Evolutionary conservation across 2,113 vertebrate genomes (phyloP).

Genomic region (Tinamus guttatus): DNA sequence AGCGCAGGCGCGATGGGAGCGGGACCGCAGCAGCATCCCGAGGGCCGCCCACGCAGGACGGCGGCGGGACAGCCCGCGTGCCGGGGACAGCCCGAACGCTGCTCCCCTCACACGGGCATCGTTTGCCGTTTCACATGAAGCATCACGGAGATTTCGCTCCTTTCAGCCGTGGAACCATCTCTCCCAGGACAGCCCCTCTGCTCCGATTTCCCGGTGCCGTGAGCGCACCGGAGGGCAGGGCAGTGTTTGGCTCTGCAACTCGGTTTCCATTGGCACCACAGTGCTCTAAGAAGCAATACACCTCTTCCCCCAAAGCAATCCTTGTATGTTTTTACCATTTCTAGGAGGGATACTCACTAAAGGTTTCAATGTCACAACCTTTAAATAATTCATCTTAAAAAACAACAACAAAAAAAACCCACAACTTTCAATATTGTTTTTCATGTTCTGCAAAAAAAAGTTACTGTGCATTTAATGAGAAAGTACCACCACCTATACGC

Average conservation of each 20-base stretch:
- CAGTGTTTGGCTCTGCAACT: neutral
- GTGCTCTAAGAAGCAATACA: neutral
- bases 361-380: neutral
- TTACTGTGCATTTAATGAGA: neutral
- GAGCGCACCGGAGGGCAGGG: rapidly evolving
- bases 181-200: neutral
- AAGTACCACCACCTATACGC: neutral
- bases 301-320: neutral
- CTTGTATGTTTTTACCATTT: neutral
- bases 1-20: neutral
- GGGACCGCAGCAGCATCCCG: neutral
- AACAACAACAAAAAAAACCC: neutral
- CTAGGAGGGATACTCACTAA: neutral
- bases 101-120: too few species aligned
- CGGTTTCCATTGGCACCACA: neutral
- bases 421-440: neutral
- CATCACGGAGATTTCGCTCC: neutral
- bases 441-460: neutral
- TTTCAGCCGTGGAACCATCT: neutral
- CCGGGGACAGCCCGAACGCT: too few species aligned
- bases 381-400: neutral
- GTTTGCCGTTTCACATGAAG: neutral
- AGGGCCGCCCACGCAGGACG: too few species aligned
- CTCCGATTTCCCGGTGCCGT: neutral
- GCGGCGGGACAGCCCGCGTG: too few species aligned